Base-by-base conservation (phyloP, 2,113 vertebrate genomes). In the Lophura nycthemera region DNA sequence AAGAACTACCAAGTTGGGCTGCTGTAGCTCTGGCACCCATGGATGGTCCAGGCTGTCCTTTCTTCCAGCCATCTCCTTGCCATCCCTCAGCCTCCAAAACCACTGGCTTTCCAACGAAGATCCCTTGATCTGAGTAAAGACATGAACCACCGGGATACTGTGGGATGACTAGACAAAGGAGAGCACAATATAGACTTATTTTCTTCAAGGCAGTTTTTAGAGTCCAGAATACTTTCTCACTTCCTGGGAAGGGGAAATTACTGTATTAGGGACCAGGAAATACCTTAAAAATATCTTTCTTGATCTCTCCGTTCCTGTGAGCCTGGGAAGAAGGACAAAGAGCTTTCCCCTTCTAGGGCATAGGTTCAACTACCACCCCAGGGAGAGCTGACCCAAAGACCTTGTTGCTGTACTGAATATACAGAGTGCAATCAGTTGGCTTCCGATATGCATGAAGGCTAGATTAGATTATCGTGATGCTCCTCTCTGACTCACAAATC, bases 321-420 rank as follows among this genome's bases (percentile, higher is more conserved):
- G 32, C 18, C 42, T 76, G 61, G 36, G 38, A 38, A 60, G 19
- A 73, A 80, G 18, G 38, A 17, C 40, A 25, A 65, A 50, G 18
- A 86, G 4, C 7, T 36, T 88, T 57, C 13, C 4, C 59, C 5
- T 95, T 83, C 56, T 75, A 65, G 47, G 32, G 13, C 34, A 47
- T 5, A 82, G 54, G 27, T 80, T 88, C 38, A 69, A 5, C 36
- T 72, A 17, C 52, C 83, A 11, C 20, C 19, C 34, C 47, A 40
- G 38, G n/a, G 84, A 80, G n/a, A 36, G 20, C 34, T 92, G 63
- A 79, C 42, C 48, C 34, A 66, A 60, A 74, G 56, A 76, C 72
- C 71, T 77, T 86, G 66, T 12, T 82, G 38, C 1, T 1, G 71
- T 45, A 59, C 47, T 77, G 61, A 80, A 83, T 83, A 57, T 19